Base-by-base conservation (phyloP, 2,888 invertebrate genomes). In the Actias luna region DNA sequence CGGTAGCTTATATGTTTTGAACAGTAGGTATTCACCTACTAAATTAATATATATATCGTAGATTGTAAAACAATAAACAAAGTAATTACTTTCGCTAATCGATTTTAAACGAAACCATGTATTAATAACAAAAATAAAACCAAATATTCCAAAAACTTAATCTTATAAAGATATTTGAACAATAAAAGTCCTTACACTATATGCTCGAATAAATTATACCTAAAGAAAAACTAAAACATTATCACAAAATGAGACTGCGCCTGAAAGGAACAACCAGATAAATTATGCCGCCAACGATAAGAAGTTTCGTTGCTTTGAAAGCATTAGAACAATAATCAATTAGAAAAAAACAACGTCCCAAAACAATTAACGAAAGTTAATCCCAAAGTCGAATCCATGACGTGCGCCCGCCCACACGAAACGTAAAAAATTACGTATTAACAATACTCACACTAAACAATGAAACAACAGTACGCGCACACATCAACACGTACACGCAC, bases 321-420 rank as follows among this genome's bases (percentile, higher is more conserved):
- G 58, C 63, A 66, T 64, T 61, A 62, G 63, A 62, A 72, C 73
- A 76, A 77, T 77, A 82, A 83, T 78, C 77, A 81, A 83, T 83
- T 80, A 82, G 72, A 67, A 76, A 75, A 79, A 82, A 84, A 79
- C 79, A 67, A 76, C 77, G 81, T 82, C 80, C 83, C 76, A 82
- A 89, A 87, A 88, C 86, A 88, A 89, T 88, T 84, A 88, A 87
- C 80, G 80, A 85, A 85, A 84, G 79, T 83, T 84, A 85, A 88
- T 85, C 82, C 67, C 80, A 73, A 78, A 79, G 78, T 82, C 79
- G 80, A 87, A 85, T 86, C 85, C 82, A 78, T 82, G 87, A 88
- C 87, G 84, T 79, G 82, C 83, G 89, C 87, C 90, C 91, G 91
- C 91, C 92, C 89, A 91, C 89, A 87, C 85, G 81, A 85, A 84